phyloP scores from a whole-genome alignment of 2,797 vertebrate species.

The Arnoldichthys spilopterus region DNA sequence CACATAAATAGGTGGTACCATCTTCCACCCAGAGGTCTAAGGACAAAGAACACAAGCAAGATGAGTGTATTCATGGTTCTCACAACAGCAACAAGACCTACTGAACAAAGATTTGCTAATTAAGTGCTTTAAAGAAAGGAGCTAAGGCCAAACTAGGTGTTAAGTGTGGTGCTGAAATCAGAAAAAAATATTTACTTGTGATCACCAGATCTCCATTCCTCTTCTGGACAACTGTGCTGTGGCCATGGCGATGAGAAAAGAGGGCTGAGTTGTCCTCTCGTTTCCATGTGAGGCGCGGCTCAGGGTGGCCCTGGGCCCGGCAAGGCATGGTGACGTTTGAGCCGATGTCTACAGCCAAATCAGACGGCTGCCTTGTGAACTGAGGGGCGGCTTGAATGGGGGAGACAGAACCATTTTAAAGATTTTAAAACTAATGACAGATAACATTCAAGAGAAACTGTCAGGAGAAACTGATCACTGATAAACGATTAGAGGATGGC shows the following conservation, averaged over 20 bases:
- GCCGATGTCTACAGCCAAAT: slow-evolving; percentile 85
- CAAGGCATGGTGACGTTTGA: slow-evolving; percentile 86
- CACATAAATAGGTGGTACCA: slow-evolving; percentile 89
- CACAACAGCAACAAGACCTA: background rate
- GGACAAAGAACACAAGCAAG: background rate
- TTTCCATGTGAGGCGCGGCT: slow-evolving; percentile 88
- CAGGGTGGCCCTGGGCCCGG: slow-evolving; percentile 84
- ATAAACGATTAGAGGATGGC: background rate
- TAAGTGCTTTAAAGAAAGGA: background rate
- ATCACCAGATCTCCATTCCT: slow-evolving; percentile 83
- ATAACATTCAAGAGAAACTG: background rate
- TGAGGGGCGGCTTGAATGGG: slow-evolving; percentile 80
- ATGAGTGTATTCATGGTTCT: background rate
- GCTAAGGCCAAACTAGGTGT: background rate
- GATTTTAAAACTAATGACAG: background rate
- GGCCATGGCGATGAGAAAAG: slow-evolving; percentile 73
- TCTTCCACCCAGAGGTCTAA: slow-evolving; percentile 92
- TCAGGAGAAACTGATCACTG: background rate
- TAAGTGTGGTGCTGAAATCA: background rate
- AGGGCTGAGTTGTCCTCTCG: slow-evolving; percentile 79
- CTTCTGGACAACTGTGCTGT: slow-evolving; percentile 79
- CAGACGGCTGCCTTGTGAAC: slow-evolving; percentile 83
- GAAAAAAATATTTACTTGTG: slow-evolving; percentile 77
- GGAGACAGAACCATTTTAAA: slow-evolving; percentile 6
- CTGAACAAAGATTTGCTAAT: background rate